These are phyloP conservation scores for Thinocorus orbignyianus DNA, from an alignment of 2,113 vertebrate genomes.

Conservation along the genomic window DNA sequence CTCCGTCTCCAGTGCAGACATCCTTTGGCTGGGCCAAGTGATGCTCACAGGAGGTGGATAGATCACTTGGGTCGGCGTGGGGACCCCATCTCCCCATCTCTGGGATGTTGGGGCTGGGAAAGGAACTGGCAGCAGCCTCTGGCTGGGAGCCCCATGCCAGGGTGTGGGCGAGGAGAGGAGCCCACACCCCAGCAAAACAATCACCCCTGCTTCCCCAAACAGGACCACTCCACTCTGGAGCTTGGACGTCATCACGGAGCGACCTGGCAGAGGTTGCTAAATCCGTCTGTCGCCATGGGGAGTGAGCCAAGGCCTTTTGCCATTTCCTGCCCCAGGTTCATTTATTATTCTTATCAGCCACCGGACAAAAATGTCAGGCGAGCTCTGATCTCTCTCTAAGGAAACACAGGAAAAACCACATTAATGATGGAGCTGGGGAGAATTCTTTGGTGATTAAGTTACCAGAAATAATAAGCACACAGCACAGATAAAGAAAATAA, in stretches of 20 bases:
- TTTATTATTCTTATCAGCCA: constrained; percentile 60
- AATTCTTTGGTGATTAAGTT: constrained; percentile 53
- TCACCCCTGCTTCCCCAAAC: neutral
- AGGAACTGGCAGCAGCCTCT: neutral
- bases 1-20: neutral
- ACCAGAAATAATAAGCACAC: neutral
- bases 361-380: constrained; percentile 7
- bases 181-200: constrained; percentile 21
- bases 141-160: neutral
- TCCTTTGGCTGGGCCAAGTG: neutral
- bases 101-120: neutral
- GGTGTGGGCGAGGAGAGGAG: neutral
- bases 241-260: neutral
- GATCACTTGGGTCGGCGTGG: neutral
- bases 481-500: neutral
- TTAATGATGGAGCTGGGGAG: constrained; percentile 4
- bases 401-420: constrained; percentile 45
- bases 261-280: constrained; percentile 5
- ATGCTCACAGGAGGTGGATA: neutral
- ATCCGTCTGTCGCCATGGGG: accelerated
- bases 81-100: neutral
- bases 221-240: neutral
- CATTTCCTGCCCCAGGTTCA: neutral
- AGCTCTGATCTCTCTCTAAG: constrained; percentile 28
- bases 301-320: neutral